phyloP scores from a whole-genome alignment of 2,888 invertebrate genomes.

The Chromoteleia sp. region DNA sequence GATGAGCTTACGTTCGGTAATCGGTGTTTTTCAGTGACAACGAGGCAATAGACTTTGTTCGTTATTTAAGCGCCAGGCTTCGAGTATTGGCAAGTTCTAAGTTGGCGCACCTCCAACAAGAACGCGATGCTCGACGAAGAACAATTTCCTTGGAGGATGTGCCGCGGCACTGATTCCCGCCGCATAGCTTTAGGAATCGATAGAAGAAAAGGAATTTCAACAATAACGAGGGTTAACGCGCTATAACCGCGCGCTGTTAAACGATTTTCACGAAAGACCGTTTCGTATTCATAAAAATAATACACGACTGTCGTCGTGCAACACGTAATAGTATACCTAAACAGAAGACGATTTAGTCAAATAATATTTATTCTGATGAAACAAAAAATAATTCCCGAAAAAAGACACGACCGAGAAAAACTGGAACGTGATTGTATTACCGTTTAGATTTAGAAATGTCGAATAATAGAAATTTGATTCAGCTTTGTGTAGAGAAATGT shows the following conservation, averaged over 20 bases:
- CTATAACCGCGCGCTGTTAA: conserved; percentile 29
- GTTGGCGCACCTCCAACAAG: conserved; percentile 62
- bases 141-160: conserved; percentile 65
- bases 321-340: conserved; percentile 6
- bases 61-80: conserved; percentile 57
- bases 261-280: conserved; percentile 4
- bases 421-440: background rate
- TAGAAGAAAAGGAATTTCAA: conserved; percentile 47
- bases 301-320: no score
- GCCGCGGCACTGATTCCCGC: conserved; percentile 57
- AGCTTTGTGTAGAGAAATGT: no score
- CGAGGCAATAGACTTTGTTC: conserved; percentile 61
- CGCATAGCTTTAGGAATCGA: conserved; percentile 60
- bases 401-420: no score
- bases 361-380: conserved; percentile 1
- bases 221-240: conserved; percentile 57
- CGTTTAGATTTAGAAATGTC: background rate
- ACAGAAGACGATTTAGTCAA: conserved; percentile 14
- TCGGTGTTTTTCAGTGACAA: conserved; percentile 54
- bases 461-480: conserved; percentile 1
- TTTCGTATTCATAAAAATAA: conserved; percentile 9
- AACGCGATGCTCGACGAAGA: conserved; percentile 40
- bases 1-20: conserved; percentile 49
- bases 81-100: conserved; percentile 61
- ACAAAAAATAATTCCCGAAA: no score